A percentile compares a stretch with the other conserved stretches of the same genome.
Conservation (phyloP, 2,888 invertebrate genomes). For the Melolontha melolontha region DNA sequence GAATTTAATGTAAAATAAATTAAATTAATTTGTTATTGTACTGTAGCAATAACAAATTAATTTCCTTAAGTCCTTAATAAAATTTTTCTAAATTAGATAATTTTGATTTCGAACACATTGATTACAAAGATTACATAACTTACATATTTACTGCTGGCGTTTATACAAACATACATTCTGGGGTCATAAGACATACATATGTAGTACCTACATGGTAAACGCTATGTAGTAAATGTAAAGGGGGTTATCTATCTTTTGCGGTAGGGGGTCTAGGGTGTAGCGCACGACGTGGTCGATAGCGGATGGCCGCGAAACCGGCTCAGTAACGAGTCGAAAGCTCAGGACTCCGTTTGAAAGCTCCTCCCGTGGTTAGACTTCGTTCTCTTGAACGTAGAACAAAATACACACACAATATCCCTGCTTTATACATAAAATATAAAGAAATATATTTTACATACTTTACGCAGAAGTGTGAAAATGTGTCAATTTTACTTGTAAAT, state of each 20-base stretch:
- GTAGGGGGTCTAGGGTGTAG: conserved; percentile 55
- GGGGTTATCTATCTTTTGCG: conserved; percentile 54
- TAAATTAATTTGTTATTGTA: too few species aligned
- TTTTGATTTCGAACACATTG: too few species aligned
- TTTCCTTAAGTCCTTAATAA: too few species aligned
- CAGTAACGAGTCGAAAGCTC: conserved; percentile 58
- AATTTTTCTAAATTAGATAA: too few species aligned
- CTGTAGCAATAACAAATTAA: too few species aligned
- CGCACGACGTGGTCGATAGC: conserved; percentile 58
- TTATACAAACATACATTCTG: too few species aligned
- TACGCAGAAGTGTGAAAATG: conserved; percentile 51
- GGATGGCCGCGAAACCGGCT: conserved; percentile 53
- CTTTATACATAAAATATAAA: too few species aligned
- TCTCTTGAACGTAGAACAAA: conserved; percentile 20
- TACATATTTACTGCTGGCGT: too few species aligned
- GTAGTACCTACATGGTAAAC: conserved; percentile 6
- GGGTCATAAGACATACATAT: neutral
- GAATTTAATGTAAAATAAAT: too few species aligned
- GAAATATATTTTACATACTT: conserved; percentile 41
- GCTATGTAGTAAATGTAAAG: conserved; percentile 28
- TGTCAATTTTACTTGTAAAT: conserved; percentile 51
- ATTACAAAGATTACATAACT: too few species aligned
- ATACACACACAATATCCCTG: too few species aligned
- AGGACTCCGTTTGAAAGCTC: conserved; percentile 51
- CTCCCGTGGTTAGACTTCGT: conserved; percentile 43